Evolutionary conservation across 2,797 vertebrate species (phyloP), one percentile per base, ranked within the genome.

Genomic region (Pangasius macronema): DNA sequence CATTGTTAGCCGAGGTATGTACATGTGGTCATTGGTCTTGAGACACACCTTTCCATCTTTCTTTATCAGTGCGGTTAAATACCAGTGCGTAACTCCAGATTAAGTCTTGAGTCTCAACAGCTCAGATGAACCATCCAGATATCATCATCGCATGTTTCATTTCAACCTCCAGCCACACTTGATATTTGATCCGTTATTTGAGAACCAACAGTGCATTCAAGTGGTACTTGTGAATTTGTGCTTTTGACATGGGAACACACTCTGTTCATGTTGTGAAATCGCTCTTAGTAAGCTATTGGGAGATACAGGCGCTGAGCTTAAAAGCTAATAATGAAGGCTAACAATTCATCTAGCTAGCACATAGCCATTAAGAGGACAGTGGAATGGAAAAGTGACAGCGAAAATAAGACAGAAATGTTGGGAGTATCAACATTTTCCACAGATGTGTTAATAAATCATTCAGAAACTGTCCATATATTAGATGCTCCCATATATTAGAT

Each of bases 1-100:
- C 46, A 33, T 30, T 24, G 20, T 61, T 81, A 59, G 18, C 5
- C 0, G 33, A 59, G 77, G 42, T 68, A 33, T 77, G 13, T 20
- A 24, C 1, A n/a, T 70, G 22, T 61, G 30, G 82, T 27, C 61
- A 59, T 79, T 84, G 61, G 53, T 63, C 83, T 87, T 39, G 39
- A 63, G 27, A 30, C 57, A 55, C 77, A 57, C 51, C 63, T 68
- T 77, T 68, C 5, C 61, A 67, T 24, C 1, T 42, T 30, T 46
- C 59, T 82, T 57, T 36, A 81, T 65, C 24, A 73, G 2, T 24
- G 6, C 24, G 39, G 46, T 20, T 18, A 4, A 42, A 81, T 61
- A 16, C 55, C 1, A 2, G 27, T 42, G 36, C 33, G 7, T 27
- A 27, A 42, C 22, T 61, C 36, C 46, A 39, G 10, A 39, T 10